These are phyloP conservation scores for Notothenia rossii DNA, from an alignment of 2,113 vertebrate genomes.

Conservation along the genomic window DNA sequence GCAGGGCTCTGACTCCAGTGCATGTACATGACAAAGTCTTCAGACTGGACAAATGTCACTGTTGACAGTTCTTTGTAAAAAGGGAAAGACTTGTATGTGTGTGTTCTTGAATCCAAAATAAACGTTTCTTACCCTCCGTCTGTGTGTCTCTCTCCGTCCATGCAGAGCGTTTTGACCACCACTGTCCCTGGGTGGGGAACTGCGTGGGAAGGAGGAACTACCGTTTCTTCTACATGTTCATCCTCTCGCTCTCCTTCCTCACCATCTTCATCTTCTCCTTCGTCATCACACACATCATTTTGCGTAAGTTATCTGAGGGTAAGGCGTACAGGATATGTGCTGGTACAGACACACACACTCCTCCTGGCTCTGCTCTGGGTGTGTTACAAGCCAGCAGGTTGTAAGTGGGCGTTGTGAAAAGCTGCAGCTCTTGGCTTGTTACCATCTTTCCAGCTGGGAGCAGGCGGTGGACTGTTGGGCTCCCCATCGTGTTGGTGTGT, in stretches of 20 bases:
- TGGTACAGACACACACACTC: conserved; percentile 21
- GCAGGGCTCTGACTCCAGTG: not conserved
- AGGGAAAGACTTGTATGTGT: not conserved
- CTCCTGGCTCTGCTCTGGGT: conserved; percentile 39
- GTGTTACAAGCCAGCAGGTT: conserved; percentile 66
- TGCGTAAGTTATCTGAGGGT: conserved; percentile 89
- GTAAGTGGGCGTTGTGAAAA: conserved; percentile 70
- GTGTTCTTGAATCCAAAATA: conserved; percentile 6
- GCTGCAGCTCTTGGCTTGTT: conserved; percentile 64
- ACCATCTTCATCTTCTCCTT: conserved; percentile 99
- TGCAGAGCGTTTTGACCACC: conserved; percentile 98
- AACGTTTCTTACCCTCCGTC: not conserved
- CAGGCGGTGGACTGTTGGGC: conserved; percentile 40
- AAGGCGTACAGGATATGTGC: not conserved
- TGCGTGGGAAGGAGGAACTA: conserved; percentile 99
- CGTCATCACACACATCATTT: conserved; percentile 97
- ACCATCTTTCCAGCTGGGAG: conserved; percentile 62
- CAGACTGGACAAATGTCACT: not conserved
- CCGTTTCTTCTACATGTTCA: conserved; percentile 99
- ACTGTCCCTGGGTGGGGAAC: conserved; percentile 99
- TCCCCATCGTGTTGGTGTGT: conserved; percentile 1
- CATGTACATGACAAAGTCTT: not conserved
- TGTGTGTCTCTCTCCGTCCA: conserved; percentile 49
- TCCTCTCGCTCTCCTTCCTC: conserved; percentile 99
- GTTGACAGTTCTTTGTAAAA: not conserved